Percentiles rank a stretch among this genome's conserved stretches.
These are phyloP conservation scores for Coreius guichenoti DNA, from an alignment of 2,797 vertebrate genomes.

Conservation along the genomic window DNA sequence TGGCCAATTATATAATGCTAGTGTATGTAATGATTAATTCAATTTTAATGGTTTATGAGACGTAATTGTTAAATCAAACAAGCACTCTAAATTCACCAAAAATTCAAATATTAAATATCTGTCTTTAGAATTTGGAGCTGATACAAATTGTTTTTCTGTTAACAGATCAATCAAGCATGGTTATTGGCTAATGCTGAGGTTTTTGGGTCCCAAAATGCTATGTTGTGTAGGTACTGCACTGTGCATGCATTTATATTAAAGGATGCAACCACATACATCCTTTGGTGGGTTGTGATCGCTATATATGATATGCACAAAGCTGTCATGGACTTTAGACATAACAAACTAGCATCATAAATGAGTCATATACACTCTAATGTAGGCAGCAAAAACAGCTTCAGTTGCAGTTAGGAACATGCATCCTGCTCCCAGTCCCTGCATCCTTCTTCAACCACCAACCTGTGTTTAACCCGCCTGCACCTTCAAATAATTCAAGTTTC, in stretches of 20 bases:
- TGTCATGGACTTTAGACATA: constrained; percentile 34
- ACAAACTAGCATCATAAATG: constrained; percentile 54
- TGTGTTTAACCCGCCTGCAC: neutral
- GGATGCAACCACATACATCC: neutral
- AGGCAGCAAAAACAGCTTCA: constrained; percentile 20
- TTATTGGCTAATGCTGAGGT: neutral
- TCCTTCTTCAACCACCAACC: neutral
- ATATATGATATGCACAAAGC: constrained; percentile 5
- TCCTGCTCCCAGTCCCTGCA: neutral
- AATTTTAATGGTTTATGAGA: neutral
- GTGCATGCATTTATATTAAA: neutral
- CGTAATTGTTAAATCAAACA: neutral
- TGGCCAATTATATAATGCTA: neutral
- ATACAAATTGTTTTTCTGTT: neutral
- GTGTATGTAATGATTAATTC: neutral
- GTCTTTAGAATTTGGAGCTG: neutral
- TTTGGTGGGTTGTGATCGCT: neutral
- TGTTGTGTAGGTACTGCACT: neutral
- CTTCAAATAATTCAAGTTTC: constrained; percentile 35
- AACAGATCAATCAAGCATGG: neutral
- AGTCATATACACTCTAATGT: constrained; percentile 54
- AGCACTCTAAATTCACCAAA: neutral
- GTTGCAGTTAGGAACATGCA: neutral
- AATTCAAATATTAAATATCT: neutral
- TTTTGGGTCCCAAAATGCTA: neutral